phyloP scores from a whole-genome alignment of 1,140 invertebrate genomes.

The Vanessa atalanta region DNA sequence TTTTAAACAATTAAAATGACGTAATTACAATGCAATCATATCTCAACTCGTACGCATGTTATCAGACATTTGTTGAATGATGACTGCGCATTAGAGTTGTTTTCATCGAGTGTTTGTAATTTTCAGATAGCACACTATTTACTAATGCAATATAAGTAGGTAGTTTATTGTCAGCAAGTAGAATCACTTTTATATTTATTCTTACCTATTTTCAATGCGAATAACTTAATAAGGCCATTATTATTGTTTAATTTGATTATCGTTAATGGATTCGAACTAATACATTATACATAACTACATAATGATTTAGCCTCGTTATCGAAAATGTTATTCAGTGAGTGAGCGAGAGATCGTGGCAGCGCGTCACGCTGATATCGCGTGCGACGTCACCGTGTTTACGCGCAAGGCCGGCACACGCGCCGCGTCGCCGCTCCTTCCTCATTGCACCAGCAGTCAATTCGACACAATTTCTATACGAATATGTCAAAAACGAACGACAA shows the following conservation, averaged over 20 bases:
- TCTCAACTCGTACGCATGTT: constrained; percentile 28
- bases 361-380: constrained; percentile 58
- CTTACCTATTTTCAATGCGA: neutral
- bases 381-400: constrained; percentile 59
- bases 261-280: constrained; percentile 18
- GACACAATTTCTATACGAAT: neutral
- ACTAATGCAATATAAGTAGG: constrained; percentile 11
- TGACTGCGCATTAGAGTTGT: constrained; percentile 40
- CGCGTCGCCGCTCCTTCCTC: constrained; percentile 43
- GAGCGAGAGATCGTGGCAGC: constrained; percentile 39
- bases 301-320: constrained; percentile 34
- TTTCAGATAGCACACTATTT: constrained; percentile 30
- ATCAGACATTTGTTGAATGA: constrained; percentile 34
- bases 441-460: constrained; percentile 38
- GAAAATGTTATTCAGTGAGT: constrained; percentile 35
- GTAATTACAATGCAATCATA: constrained; percentile 5
- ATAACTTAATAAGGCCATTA: constrained; percentile 1
- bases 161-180: neutral
- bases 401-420: constrained; percentile 59
- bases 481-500: neutral
- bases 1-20: constrained; percentile 16
- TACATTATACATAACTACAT: constrained; percentile 18
- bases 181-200: constrained; percentile 3
- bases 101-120: constrained; percentile 24
- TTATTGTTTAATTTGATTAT: constrained; percentile 12